Conservation (phyloP, 2,888 invertebrate species). For the Chrysodeixis includens region DNA sequence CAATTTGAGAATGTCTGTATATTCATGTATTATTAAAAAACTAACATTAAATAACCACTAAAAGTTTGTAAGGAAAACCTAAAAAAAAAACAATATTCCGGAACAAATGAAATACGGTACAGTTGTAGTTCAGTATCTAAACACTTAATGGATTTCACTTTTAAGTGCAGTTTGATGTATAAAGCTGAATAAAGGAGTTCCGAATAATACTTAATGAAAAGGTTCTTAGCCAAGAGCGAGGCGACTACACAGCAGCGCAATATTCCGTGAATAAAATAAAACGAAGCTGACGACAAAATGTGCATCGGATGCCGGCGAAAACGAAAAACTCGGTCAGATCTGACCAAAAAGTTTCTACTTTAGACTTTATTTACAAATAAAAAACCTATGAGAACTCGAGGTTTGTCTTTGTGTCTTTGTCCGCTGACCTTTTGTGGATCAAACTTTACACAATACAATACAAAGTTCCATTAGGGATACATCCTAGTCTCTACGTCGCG, state of each 20-base stretch:
- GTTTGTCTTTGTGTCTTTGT: slow-evolving; percentile 58
- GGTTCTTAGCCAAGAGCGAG: slow-evolving; percentile 42
- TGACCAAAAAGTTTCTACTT: slow-evolving; percentile 69
- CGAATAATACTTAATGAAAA: slow-evolving; percentile 52
- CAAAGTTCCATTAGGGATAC: slow-evolving; percentile 54
- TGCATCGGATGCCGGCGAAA: slow-evolving; percentile 67
- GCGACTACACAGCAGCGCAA: slow-evolving; percentile 35
- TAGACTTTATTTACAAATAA: slow-evolving; percentile 60
- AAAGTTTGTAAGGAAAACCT: too few relatives aligned
- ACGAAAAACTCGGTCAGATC: slow-evolving; percentile 72
- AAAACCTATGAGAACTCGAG: slow-evolving; percentile 45
- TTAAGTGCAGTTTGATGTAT: slow-evolving; percentile 37
- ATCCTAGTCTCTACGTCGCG: slow-evolving; percentile 25
- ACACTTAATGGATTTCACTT: slow-evolving; percentile 24
- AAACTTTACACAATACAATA: slow-evolving; percentile 49
- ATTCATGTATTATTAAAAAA: too few relatives aligned
- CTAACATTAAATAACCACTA: too few relatives aligned
- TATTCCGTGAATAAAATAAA: slow-evolving; percentile 52
- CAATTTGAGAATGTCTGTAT: too few relatives aligned
- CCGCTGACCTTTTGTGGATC: slow-evolving; percentile 61
- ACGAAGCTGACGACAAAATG: slow-evolving; percentile 62
- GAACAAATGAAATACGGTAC: not conserved
- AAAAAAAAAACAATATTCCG: not conserved
- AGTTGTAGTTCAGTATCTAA: slow-evolving; percentile 8
- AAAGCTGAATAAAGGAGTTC: slow-evolving; percentile 32